phyloP scores from a whole-genome alignment of 2,888 invertebrate genomes.

The Bellardia pandia region DNA sequence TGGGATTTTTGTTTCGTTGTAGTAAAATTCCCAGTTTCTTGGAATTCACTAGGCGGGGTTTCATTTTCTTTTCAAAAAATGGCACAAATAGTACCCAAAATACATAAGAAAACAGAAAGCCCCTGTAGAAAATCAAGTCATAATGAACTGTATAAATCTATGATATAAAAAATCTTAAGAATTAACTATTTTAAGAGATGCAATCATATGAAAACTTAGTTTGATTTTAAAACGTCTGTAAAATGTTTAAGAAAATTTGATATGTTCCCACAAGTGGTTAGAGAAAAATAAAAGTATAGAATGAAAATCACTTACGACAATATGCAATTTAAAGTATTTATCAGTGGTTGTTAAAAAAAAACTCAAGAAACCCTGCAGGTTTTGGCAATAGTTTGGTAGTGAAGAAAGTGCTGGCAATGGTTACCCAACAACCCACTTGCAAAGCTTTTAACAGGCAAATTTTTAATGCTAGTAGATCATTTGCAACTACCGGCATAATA shows the following conservation, averaged over 20 bases:
- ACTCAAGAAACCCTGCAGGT: too few relatives aligned
- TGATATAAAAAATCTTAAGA: not conserved
- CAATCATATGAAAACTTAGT: too few relatives aligned
- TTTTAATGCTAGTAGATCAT: too few relatives aligned
- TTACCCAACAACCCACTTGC: too few relatives aligned
- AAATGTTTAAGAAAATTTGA: too few relatives aligned
- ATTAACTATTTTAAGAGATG: not conserved
- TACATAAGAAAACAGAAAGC: not conserved
- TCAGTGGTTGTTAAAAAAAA: too few relatives aligned
- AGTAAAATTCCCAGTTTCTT: conserved; percentile 56
- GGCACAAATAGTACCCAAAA: not conserved
- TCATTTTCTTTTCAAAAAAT: conserved; percentile 47
- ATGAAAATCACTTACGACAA: not conserved
- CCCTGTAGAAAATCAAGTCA: not conserved
- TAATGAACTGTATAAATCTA: not conserved
- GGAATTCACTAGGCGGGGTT: conserved; percentile 65
- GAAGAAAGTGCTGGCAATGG: too few relatives aligned
- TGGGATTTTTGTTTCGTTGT: conserved; percentile 28
- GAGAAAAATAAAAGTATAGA: not conserved
- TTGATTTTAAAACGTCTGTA: too few relatives aligned
- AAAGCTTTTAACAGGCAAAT: too few relatives aligned
- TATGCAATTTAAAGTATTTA: too few relatives aligned
- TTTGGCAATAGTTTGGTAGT: too few relatives aligned
- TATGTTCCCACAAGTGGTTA: not conserved
- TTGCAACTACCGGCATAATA: too few relatives aligned